These are phyloP conservation scores for Drosophila multiciliata DNA, from an alignment of 2,888 invertebrate species.

Conservation along the genomic window DNA sequence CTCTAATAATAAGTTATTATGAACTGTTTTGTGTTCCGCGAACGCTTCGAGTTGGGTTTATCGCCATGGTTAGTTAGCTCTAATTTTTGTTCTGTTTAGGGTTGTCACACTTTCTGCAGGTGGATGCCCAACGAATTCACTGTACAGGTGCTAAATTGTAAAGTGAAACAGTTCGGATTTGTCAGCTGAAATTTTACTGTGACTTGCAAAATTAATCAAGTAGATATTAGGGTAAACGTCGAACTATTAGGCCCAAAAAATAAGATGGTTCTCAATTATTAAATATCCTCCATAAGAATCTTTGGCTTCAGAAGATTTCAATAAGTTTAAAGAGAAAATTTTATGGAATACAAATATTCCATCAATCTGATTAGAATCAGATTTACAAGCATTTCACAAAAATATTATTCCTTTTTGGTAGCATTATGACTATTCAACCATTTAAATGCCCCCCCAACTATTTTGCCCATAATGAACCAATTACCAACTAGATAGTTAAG, in stretches of 20 bases:
- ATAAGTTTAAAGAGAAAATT: conserved; percentile 14
- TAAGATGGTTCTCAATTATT: conserved; percentile 33
- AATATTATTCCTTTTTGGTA: not conserved
- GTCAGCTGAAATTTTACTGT: conserved; percentile 29
- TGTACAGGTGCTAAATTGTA: conserved; percentile 1
- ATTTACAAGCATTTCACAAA: not conserved
- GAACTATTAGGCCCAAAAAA: conserved; percentile 11
- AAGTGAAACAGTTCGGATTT: conserved; percentile 13
- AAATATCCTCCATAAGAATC: conserved; percentile 20
- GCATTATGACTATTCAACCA: conserved; percentile 32
- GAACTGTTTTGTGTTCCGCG: too few relatives aligned
- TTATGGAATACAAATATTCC: not conserved
- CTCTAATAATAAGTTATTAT: not conserved
- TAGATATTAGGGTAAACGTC: conserved; percentile 16
- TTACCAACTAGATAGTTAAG: not conserved
- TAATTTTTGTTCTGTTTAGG: conserved; percentile 14
- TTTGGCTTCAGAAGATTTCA: conserved; percentile 12
- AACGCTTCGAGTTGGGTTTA: not conserved
- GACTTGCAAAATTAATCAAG: conserved; percentile 2
- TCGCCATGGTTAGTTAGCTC: conserved; percentile 12
- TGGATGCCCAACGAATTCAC: conserved; percentile 25
- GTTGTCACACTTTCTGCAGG: conserved; percentile 2
- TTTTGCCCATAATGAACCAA: not conserved
- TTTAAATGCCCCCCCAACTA: conserved; percentile 17
- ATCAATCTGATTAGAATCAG: not conserved